Evolutionary conservation across 2,113 vertebrate genomes (phyloP).

Genomic region (Myiopsitta monachus): DNA sequence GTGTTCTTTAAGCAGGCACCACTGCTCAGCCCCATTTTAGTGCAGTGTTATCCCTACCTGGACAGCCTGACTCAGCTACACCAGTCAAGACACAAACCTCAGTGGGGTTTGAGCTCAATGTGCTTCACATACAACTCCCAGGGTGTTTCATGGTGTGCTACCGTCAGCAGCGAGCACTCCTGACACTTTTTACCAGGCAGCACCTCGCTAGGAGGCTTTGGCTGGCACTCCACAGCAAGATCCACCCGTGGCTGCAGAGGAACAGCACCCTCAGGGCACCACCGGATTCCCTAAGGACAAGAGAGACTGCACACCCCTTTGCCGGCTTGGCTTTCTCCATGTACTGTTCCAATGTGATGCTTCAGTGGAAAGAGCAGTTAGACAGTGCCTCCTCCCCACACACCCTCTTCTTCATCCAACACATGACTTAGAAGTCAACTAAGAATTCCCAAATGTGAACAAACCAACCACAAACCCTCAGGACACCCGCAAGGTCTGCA

Average conservation of each 20-base stretch:
- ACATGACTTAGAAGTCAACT: neutral
- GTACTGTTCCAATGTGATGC: neutral
- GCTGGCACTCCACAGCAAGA: neutral
- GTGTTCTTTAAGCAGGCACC: neutral
- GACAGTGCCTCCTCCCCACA: neutral
- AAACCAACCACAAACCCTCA: neutral
- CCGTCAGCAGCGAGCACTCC: rapidly evolving
- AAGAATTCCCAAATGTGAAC: neutral
- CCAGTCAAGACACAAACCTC: neutral
- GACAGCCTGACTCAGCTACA: neutral
- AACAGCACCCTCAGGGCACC: neutral
- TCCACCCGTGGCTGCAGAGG: neutral
- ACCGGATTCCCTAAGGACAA: neutral
- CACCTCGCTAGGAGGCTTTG: neutral
- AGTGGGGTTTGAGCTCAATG: neutral
- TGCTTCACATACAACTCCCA: rapidly evolving
- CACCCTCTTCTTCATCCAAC: neutral
- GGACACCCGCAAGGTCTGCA: neutral
- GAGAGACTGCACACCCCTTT: neutral
- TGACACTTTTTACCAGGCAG: neutral
- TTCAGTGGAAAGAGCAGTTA: neutral
- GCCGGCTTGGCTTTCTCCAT: neutral
- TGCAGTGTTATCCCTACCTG: neutral
- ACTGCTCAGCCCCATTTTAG: neutral
- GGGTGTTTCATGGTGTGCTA: rapidly evolving